Percentiles rank a stretch among this genome's conserved stretches.
Evolutionary conservation across 1,140 invertebrate genomes (phyloP).

Genomic region (Leptinotarsa undecemlineata): DNA sequence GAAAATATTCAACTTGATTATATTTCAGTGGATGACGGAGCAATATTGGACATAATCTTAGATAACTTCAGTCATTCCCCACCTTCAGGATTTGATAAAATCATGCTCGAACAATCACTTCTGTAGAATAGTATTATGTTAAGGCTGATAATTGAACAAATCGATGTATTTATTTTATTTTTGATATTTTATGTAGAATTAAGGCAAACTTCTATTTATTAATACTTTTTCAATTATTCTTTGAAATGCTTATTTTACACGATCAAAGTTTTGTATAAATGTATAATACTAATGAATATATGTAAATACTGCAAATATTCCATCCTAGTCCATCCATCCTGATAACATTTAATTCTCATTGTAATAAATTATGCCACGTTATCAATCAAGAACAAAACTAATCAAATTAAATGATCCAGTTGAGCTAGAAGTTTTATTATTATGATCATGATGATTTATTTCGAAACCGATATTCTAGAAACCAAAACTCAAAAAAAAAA

Average conservation of each 20-base stretch:
- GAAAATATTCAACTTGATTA: slow-evolving; percentile 1
- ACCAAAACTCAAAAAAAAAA: not conserved
- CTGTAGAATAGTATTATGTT: slow-evolving; percentile 68
- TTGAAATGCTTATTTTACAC: not conserved
- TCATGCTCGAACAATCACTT: slow-evolving; percentile 96
- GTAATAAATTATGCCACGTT: not conserved
- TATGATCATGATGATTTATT: no score
- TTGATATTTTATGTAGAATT: slow-evolving; percentile 12
- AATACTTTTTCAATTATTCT: not conserved
- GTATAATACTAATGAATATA: not conserved
- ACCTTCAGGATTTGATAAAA: slow-evolving; percentile 91
- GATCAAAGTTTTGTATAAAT: not conserved
- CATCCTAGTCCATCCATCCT: not conserved
- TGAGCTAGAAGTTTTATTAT: no score
- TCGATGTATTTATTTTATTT: slow-evolving; percentile 25
- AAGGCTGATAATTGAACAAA: slow-evolving; percentile 13
- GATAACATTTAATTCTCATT: not conserved
- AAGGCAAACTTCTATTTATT: not conserved
- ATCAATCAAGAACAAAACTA: no score
- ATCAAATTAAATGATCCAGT: no score
- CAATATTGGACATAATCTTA: slow-evolving; percentile 93
- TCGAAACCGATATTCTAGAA: no score
- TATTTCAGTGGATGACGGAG: slow-evolving; percentile 92
- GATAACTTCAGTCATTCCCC: slow-evolving; percentile 84
- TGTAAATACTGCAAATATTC: not conserved